Evolutionary conservation across 2,797 vertebrate genomes (phyloP).

Genomic region (Cynopterus sphinx): DNA sequence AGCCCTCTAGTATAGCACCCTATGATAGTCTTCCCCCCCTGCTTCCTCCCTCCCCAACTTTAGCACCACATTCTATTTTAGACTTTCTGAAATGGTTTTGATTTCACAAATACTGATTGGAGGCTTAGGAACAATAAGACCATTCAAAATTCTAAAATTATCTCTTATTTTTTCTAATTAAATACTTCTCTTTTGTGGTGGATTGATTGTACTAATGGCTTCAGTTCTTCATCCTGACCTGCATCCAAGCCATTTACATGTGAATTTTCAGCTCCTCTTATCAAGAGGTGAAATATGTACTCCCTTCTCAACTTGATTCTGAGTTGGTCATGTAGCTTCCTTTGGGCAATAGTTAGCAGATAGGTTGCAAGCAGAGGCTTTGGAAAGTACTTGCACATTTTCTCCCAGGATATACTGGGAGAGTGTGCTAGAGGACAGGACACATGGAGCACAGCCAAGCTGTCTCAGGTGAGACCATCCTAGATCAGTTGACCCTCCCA

Average conservation of each 20-base stretch:
- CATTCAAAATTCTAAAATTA: background rate
- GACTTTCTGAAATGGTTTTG: background rate
- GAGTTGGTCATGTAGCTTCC: background rate
- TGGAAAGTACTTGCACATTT: background rate
- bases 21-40: too few species aligned
- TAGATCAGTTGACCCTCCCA: background rate
- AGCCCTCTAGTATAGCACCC: background rate
- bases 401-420: background rate
- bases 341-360: background rate
- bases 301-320: background rate
- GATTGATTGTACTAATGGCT: background rate
- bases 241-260: background rate
- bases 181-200: background rate
- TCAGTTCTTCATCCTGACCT: background rate
- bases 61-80: background rate
- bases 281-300: background rate
- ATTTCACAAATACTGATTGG: background rate
- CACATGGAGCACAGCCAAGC: background rate
- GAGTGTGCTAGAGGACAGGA: background rate
- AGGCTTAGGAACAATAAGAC: slow-evolving; percentile 6
- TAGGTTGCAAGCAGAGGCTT: background rate
- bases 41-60: background rate
- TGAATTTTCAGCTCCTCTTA: background rate
- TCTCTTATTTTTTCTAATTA: background rate
- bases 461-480: background rate